Conservation (phyloP, 2,797 vertebrate species). For the Delichon dasypus region DNA sequence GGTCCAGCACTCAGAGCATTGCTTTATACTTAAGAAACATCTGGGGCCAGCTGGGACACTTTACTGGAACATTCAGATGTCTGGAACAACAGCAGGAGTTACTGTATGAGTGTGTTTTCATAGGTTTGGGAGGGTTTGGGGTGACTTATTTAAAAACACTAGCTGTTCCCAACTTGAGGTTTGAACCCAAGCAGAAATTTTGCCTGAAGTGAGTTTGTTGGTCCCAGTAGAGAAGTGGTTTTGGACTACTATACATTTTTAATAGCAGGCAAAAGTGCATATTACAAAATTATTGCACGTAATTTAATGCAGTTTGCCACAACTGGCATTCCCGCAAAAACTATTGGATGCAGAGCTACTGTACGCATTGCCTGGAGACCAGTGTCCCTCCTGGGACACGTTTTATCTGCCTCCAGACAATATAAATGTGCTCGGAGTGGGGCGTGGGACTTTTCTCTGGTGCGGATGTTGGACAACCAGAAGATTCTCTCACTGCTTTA, state of each 20-base stretch:
- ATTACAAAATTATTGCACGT: slow-evolving; percentile 62
- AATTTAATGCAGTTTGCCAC: slow-evolving; percentile 66
- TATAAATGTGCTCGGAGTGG: not conserved
- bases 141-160: slow-evolving; percentile 69
- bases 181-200: slow-evolving; percentile 71
- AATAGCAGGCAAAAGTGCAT: slow-evolving; percentile 65
- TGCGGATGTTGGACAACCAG: slow-evolving; percentile 30
- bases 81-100: slow-evolving; percentile 61
- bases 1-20: slow-evolving; percentile 42
- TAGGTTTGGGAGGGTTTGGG: slow-evolving; percentile 65
- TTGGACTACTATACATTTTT: slow-evolving; percentile 68
- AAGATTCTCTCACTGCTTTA: slow-evolving; percentile 54
- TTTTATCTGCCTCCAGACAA: slow-evolving; percentile 33
- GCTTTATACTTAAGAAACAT: slow-evolving; percentile 62
- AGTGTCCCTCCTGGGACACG: not conserved
- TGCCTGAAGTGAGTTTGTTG: slow-evolving; percentile 59
- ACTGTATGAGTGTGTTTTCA: slow-evolving; percentile 39
- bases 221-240: slow-evolving; percentile 69
- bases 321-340: slow-evolving; percentile 19
- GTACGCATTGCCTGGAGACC: slow-evolving; percentile 11
- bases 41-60: slow-evolving; percentile 64
- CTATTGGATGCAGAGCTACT: slow-evolving; percentile 34
- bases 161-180: slow-evolving; percentile 73
- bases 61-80: slow-evolving; percentile 62
- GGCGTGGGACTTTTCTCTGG: not conserved